Evolutionary conservation across 2,888 invertebrate species (phyloP).

Genomic region (Petrophora chlorosata): DNA sequence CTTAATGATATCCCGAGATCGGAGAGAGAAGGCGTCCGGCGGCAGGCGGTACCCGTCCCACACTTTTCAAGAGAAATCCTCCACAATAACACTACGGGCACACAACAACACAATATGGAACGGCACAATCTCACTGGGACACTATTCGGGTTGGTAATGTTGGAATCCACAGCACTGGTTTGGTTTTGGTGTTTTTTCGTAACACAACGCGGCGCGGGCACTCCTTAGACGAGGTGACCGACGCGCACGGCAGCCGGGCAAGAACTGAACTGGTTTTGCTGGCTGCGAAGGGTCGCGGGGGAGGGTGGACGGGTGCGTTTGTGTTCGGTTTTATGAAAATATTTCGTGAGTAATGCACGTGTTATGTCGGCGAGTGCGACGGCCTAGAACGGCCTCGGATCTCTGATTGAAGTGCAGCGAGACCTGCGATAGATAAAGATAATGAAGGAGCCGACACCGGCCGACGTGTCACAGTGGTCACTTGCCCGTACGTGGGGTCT

Average conservation of each 20-base stretch:
- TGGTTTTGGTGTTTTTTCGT: conserved; percentile 76
- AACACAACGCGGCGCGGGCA: conserved; percentile 67
- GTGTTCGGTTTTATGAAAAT: conserved; percentile 82
- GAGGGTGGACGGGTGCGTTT: conserved; percentile 71
- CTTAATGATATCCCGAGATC: conserved; percentile 83
- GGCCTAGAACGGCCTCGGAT: conserved; percentile 78
- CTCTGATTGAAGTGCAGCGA: conserved; percentile 74
- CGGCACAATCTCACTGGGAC: conserved; percentile 77
- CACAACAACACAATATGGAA: conserved; percentile 74
- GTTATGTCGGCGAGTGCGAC: conserved; percentile 79
- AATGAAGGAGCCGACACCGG: conserved; percentile 47
- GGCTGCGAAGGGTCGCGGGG: conserved; percentile 58
- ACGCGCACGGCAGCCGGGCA: conserved; percentile 80
- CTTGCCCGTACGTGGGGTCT: conserved; percentile 48
- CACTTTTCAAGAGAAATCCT: conserved; percentile 77
- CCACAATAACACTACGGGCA: conserved; percentile 71
- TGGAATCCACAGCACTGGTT: conserved; percentile 79
- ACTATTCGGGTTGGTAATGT: conserved; percentile 52
- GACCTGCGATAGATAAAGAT: conserved; percentile 59
- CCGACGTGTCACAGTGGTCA: conserved; percentile 42
- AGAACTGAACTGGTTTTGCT: conserved; percentile 80
- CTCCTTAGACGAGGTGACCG: conserved; percentile 55
- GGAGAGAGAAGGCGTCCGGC: conserved; percentile 79
- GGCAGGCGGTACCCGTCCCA: conserved; percentile 73
- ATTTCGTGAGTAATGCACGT: conserved; percentile 84